Conservation (phyloP, 2,888 invertebrate genomes). For the Steromphala cineraria region DNA sequence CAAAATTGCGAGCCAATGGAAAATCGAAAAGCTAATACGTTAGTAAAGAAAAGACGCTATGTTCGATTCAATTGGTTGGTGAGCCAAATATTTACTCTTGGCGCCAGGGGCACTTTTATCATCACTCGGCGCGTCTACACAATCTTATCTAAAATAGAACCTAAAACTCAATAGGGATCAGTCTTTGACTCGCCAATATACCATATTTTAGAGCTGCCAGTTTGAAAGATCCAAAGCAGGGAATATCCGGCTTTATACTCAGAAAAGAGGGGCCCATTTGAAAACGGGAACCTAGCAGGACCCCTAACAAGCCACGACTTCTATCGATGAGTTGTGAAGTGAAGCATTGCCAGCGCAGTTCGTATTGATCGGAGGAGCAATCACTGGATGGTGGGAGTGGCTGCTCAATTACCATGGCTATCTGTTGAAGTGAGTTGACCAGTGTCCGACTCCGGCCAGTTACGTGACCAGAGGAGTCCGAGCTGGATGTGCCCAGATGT, state of each 20-base stretch:
- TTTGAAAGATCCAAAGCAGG: neutral
- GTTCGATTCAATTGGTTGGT: slow-evolving; percentile 10
- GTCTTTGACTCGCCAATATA: neutral
- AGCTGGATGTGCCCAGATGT: neutral
- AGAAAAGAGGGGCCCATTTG: neutral
- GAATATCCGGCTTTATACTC: neutral
- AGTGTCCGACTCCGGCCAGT: neutral
- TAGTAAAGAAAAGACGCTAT: neutral
- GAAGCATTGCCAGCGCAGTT: neutral
- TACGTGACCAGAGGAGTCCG: neutral
- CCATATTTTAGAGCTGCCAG: too few relatives aligned
- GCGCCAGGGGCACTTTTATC: neutral
- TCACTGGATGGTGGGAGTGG: slow-evolving; percentile 5
- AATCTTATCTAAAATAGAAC: neutral
- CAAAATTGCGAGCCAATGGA: too few relatives aligned
- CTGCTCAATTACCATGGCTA: slow-evolving; percentile 8
- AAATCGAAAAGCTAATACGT: neutral
- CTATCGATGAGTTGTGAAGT: slow-evolving; percentile 3
- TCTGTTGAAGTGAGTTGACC: slow-evolving; percentile 12
- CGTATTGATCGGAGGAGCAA: neutral
- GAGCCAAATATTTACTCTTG: slow-evolving; percentile 2
- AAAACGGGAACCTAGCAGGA: neutral
- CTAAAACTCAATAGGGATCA: neutral
- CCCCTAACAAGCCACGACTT: neutral
- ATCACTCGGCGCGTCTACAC: neutral